Conservation (phyloP, 2,797 vertebrate species). For the Adelosebastes latens region DNA sequence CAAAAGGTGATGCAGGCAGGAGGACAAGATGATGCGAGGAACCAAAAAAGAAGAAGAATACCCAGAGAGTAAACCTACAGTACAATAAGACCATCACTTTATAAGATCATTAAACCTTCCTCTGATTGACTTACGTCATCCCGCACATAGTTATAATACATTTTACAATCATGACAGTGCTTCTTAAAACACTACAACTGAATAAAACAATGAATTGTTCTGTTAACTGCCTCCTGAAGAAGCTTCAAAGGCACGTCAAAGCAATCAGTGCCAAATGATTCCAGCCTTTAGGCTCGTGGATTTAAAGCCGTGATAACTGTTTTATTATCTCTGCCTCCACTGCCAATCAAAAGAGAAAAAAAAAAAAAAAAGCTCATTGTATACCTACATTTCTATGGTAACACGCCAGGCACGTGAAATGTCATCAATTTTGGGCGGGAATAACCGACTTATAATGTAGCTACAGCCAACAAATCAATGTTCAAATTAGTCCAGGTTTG, state of each 20-base stretch:
- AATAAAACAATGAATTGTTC: background rate
- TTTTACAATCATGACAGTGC: background rate
- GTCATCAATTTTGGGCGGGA: slow-evolving; percentile 77
- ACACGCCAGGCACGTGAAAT: slow-evolving; percentile 45
- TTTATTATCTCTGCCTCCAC: slow-evolving; percentile 1
- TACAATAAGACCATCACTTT: background rate
- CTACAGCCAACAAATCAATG: slow-evolving; percentile 69
- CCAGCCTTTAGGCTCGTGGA: background rate
- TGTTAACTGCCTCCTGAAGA: background rate
- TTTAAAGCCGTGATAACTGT: slow-evolving; percentile 13
- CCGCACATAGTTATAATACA: background rate
- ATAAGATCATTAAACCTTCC: background rate
- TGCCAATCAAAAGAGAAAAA: slow-evolving; percentile 24
- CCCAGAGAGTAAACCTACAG: background rate
- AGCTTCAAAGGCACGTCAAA: background rate
- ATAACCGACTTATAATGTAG: slow-evolving; percentile 62
- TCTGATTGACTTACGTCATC: background rate
- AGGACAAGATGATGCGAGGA: slow-evolving; percentile 16
- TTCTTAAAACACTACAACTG: background rate
- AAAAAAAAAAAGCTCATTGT: slow-evolving; percentile 10
- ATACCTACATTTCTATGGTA: slow-evolving; percentile 51
- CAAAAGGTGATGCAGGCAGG: slow-evolving; percentile 33
- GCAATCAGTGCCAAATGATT: background rate
- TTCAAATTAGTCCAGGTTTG: slow-evolving; percentile 65
- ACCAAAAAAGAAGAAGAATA: background rate